phyloP scores from a whole-genome alignment of 2,888 invertebrate genomes.

The Eilema sororculum region DNA sequence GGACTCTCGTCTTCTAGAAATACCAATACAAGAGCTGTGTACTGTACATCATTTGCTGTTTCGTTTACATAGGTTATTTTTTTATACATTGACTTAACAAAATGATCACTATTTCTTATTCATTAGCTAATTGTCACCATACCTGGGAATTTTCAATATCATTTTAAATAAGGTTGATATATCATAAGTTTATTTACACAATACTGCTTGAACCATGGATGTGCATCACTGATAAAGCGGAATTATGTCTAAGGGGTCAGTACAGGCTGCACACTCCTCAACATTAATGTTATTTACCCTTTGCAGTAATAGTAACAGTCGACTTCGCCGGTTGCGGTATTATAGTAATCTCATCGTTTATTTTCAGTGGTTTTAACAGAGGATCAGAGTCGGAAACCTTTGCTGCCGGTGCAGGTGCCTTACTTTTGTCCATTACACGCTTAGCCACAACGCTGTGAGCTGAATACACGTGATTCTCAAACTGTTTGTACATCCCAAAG shows the following conservation, averaged over 20 bases:
- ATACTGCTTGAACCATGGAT: slow-evolving; percentile 77
- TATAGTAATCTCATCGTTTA: slow-evolving; percentile 96
- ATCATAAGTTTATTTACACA: slow-evolving; percentile 77
- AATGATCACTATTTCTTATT: slow-evolving; percentile 63
- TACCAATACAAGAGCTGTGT: neutral
- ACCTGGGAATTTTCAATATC: slow-evolving; percentile 67
- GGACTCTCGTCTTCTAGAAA: neutral
- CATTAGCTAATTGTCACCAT: slow-evolving; percentile 71
- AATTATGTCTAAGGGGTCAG: slow-evolving; percentile 54
- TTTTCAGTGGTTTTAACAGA: slow-evolving; percentile 93
- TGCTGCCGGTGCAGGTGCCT: slow-evolving; percentile 69
- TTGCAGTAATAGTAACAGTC: slow-evolving; percentile 78
- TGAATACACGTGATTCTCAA: slow-evolving; percentile 97
- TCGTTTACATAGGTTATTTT: slow-evolving; percentile 2
- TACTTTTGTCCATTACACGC: slow-evolving; percentile 93
- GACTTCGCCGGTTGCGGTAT: slow-evolving; percentile 94
- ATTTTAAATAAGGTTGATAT: slow-evolving; percentile 71
- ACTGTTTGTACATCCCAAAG: slow-evolving; percentile 98
- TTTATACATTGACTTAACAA: slow-evolving; percentile 74
- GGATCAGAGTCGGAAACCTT: slow-evolving; percentile 85
- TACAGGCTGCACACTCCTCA: slow-evolving; percentile 58
- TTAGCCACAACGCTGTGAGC: slow-evolving; percentile 97
- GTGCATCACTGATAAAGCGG: slow-evolving; percentile 66
- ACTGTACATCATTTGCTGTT: slow-evolving; percentile 35
- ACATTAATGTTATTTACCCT: slow-evolving; percentile 79